Conservation (phyloP, 2,888 invertebrate genomes). For the Drosophila borborema region DNA sequence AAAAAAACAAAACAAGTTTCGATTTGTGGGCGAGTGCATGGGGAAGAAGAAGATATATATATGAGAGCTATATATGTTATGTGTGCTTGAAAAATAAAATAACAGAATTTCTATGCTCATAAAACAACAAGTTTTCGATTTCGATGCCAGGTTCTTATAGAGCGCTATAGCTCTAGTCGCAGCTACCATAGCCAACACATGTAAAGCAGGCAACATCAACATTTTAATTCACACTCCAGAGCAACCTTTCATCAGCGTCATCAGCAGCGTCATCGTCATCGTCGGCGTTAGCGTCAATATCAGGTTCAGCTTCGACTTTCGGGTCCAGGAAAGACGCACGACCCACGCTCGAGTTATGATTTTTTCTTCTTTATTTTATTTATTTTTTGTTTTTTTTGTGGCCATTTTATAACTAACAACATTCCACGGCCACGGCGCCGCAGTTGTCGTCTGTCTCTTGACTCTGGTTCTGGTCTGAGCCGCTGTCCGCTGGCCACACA, state of each 20-base stretch:
- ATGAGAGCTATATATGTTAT: neutral
- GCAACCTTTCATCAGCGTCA: conserved; percentile 52
- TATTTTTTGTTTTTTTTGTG: conserved; percentile 53
- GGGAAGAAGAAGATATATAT: conserved; percentile 19
- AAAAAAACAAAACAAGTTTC: conserved; percentile 64
- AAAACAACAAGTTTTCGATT: conserved; percentile 78
- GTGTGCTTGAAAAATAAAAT: conserved; percentile 28
- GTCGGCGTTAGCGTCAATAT: conserved; percentile 55
- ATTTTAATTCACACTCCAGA: conserved; percentile 76
- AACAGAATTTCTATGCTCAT: conserved; percentile 74
- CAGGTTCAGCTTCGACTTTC: conserved; percentile 67
- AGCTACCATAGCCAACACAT: conserved; percentile 54
- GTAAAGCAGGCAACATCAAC: conserved; percentile 52
- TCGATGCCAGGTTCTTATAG: conserved; percentile 35
- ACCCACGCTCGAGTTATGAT: conserved; percentile 80
- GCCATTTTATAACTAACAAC: conserved; percentile 79
- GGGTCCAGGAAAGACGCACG: conserved; percentile 47
- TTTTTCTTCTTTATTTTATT: conserved; percentile 11
- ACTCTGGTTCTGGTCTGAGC: conserved; percentile 21
- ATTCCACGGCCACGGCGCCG: conserved; percentile 67
- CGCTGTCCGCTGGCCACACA: conserved; percentile 61
- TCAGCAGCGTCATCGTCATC: conserved; percentile 42
- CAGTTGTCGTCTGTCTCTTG: conserved; percentile 18
- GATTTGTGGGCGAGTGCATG: conserved; percentile 54
- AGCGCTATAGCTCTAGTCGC: neutral